Evolutionary conservation across 2,113 vertebrate species (phyloP).

Genomic region (Eubucco bourcierii): DNA sequence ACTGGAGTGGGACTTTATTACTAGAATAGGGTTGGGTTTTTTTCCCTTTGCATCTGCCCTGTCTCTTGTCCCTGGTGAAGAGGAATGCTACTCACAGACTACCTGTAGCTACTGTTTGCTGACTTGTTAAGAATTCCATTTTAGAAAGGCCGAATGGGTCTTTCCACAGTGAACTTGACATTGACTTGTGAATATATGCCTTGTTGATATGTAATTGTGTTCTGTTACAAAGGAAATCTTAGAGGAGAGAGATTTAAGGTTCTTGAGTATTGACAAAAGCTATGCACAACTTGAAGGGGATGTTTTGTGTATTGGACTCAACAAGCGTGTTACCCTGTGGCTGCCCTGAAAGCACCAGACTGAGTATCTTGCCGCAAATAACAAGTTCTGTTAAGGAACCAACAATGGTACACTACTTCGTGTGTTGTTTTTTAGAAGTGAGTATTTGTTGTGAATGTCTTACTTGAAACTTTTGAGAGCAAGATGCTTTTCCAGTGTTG

Average conservation of each 20-base stretch:
- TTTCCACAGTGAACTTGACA: background rate
- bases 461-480: background rate
- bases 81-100: background rate
- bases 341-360: background rate
- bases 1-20: background rate
- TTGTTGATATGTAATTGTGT: background rate
- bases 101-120: background rate
- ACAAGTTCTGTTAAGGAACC: background rate
- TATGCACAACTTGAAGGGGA: background rate
- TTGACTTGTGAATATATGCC: accelerated
- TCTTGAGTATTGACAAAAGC: background rate
- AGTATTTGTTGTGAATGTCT: background rate
- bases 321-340: background rate
- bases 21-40: background rate
- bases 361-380: background rate
- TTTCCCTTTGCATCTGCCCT: background rate
- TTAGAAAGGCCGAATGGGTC: background rate
- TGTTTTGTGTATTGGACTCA: background rate
- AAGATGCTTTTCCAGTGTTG: background rate
- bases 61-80: background rate
- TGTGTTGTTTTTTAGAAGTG: background rate
- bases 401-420: background rate
- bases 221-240: background rate
- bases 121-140: background rate
- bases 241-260: background rate